Base-by-base conservation (phyloP, 2,113 vertebrate species). In the Megalops atlanticus region DNA sequence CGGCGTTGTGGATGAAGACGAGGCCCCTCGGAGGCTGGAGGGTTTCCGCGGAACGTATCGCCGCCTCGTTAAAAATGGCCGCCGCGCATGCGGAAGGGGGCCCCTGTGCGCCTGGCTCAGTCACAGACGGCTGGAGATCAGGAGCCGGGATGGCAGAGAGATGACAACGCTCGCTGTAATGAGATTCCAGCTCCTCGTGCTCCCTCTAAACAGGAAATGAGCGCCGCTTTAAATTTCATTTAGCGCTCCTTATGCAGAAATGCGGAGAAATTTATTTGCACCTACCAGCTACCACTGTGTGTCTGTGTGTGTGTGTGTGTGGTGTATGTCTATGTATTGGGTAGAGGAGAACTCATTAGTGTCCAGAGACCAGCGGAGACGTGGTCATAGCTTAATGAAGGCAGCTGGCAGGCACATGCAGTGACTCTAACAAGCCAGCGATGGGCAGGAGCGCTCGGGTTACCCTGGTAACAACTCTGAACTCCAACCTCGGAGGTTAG, bases 391-490 rank as follows among this genome's bases (percentile, higher is more conserved):
- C 69, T 71, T 71, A 71, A 71, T 71, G 69, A 71, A 71, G 43
- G 43, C 21, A 27, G 33, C 41, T 35, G 68, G 41, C 78, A 21
- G 78, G n/a, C 41, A 71, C 78, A 47, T 64, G 16, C 31, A 69
- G 45, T 1, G 12, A 54, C 38, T 79, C 58, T 81, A 81, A 81
- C 74, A 64, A 76, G 80, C 80, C 43, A 1, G 80, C 40, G 39
- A 24, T 21, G 4, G 80, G 39, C 54, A 43, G 40, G 38, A 71
- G 24, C 33, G 15, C 40, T 82, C 10, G 0, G 0, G 85, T 94
- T 90, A 79, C 91, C 89, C 75, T 0, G 47, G 90, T 87, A 92
- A 92, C 91, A 77, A 0, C 81, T 86, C 86, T 1, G 80, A 76
- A 24, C 86, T 85, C 40, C 71, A 7, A 18, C 81, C 85, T 81